Percentiles rank a stretch among this genome's conserved stretches.
Conservation (phyloP, 2,888 invertebrate species). For the Rutpela maculata region DNA sequence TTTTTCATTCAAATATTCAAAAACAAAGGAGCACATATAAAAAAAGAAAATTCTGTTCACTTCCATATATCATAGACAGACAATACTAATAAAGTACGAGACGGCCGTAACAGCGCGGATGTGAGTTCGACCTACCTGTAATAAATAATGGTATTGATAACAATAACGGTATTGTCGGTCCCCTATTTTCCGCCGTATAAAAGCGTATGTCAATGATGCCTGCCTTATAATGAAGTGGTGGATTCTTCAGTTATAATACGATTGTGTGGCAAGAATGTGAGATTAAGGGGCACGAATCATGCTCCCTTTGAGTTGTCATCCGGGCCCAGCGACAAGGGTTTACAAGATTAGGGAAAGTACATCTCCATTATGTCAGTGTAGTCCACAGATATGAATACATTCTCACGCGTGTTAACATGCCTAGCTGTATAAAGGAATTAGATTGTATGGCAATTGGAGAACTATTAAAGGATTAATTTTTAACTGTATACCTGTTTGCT, state of each 20-base stretch:
- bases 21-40: too few relatives aligned
- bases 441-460: slow-evolving; percentile 18
- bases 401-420: slow-evolving; percentile 52
- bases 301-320: slow-evolving; percentile 54
- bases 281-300: slow-evolving; percentile 34
- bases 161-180: slow-evolving; percentile 30
- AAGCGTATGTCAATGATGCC: slow-evolving; percentile 38
- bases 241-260: slow-evolving; percentile 32
- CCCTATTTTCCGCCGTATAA: slow-evolving; percentile 28
- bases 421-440: slow-evolving; percentile 15
- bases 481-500: neutral
- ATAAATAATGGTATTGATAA: slow-evolving; percentile 33
- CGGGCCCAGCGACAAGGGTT: slow-evolving; percentile 62
- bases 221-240: slow-evolving; percentile 27
- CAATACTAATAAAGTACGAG: neutral
- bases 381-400: slow-evolving; percentile 32
- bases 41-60: too few relatives aligned
- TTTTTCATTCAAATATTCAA: too few relatives aligned
- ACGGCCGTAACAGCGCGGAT: neutral
- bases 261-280: slow-evolving; percentile 45
- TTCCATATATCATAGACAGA: neutral
- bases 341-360: slow-evolving; percentile 63
- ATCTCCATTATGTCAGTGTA: slow-evolving; percentile 57
- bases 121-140: slow-evolving; percentile 18
- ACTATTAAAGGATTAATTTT: slow-evolving; percentile 28